phyloP scores from a whole-genome alignment of 2,797 vertebrate genomes.

The Oreochromis mossambicus region DNA sequence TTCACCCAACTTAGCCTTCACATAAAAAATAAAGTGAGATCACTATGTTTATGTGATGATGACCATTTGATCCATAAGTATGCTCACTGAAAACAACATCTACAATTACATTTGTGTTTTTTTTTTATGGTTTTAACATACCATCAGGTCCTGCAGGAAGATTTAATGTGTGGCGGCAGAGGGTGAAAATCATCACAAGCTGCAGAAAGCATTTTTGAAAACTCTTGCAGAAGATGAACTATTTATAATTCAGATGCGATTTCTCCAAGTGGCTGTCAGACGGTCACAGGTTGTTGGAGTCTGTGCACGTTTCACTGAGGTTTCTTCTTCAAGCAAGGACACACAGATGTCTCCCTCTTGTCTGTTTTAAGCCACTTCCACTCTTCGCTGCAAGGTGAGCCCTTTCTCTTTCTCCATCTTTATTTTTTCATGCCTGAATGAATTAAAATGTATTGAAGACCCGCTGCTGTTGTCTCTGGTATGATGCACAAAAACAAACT shows the following conservation, averaged over 20 bases:
- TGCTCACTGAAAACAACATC: background rate
- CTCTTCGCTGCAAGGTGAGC: background rate
- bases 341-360: background rate
- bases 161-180: background rate
- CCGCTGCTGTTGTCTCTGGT: background rate
- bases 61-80: background rate
- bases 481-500: background rate
- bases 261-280: slow-evolving; percentile 29
- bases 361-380: background rate
- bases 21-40: background rate
- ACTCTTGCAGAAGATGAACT: background rate
- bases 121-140: background rate
- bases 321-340: background rate
- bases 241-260: slow-evolving; percentile 47
- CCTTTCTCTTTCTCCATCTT: background rate
- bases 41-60: background rate
- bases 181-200: background rate
- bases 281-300: background rate
- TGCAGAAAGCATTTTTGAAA: background rate
- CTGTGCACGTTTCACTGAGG: background rate
- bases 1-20: background rate
- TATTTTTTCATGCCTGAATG: background rate
- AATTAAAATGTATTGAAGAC: background rate
- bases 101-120: background rate
- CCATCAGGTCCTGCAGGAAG: background rate